Base-by-base conservation (phyloP, 2,113 vertebrate genomes). In the Myotis brandtii region DNA sequence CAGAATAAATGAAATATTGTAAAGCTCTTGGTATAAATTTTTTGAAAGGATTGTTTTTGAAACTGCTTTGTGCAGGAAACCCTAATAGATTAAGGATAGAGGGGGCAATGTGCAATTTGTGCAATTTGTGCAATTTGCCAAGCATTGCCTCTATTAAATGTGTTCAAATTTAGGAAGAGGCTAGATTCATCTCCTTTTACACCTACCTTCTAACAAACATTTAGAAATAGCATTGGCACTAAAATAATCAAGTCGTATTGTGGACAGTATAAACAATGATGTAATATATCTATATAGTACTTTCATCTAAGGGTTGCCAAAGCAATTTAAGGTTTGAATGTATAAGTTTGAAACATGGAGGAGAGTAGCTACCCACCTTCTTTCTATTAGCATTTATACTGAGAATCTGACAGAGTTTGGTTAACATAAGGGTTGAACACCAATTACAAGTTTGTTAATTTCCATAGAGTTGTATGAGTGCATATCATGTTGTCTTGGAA, bases 301-400 rank as follows among this genome's bases (percentile, higher is more conserved):
- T 93, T 89, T 50, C 18, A 64, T 80, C 9, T 62, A 81, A 20
- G 46, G 16, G 5, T 77, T 85, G 14, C 16, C 27, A 84, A 93
- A 72, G 4, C 25, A 92, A 83, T 79, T 66, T 85, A 30, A 75
- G n/a, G 23, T 0, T 93, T 92, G 16, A 27, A n/a, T 43, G 9
- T 76, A 23, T 56, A 64, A 91, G 83, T 94, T 89, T 92, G 72
- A 76, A 93, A 92, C 62, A 76, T 2, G 4, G 2, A 32, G 4
- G 9, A 40, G n/a, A 1, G 5, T 30, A 85, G 4, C 7, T 59
- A 6, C 25, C 34, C 2, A 89, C 27, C 14, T 77, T 88, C 9
- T 56, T 88, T 81, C 30, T n/a, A 91, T 94, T 96, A 94, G 72
- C 86, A 89, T 93, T 96, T 94, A 91, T 93, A 91, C 79, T 91